phyloP scores from a whole-genome alignment of 2,113 vertebrate species.

The Ascaphus truei region DNA sequence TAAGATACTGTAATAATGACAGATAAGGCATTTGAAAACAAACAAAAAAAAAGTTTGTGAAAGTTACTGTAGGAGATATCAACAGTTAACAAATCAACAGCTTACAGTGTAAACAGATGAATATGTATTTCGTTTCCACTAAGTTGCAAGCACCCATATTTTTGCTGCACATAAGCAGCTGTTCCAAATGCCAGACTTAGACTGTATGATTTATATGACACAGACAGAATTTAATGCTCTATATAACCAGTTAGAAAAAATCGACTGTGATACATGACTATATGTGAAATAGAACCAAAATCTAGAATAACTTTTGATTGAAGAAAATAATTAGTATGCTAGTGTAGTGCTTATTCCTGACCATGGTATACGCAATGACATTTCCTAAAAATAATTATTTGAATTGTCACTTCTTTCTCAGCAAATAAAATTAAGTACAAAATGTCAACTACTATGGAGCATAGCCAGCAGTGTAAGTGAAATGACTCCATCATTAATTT shows the following conservation, averaged over 20 bases:
- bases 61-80: too few relatives aligned
- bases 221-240: not conserved
- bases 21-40: too few relatives aligned
- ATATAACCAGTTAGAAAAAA: constrained; percentile 5
- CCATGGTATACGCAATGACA: constrained; percentile 23
- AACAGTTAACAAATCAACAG: too few relatives aligned
- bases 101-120: too few relatives aligned
- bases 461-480: constrained; percentile 16
- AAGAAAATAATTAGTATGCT: constrained; percentile 20
- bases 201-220: not conserved
- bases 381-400: constrained; percentile 35
- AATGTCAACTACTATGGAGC: constrained; percentile 33
- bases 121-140: too few relatives aligned
- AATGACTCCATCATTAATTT: constrained; percentile 30
- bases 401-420: constrained; percentile 24
- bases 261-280: constrained; percentile 17
- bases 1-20: too few relatives aligned
- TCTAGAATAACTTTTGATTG: constrained; percentile 18
- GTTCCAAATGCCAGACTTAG: too few relatives aligned
- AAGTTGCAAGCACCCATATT: too few relatives aligned
- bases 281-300: constrained; percentile 15
- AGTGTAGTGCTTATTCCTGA: not conserved
- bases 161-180: too few relatives aligned
- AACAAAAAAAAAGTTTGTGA: too few relatives aligned
- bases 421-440: constrained; percentile 32